Evolutionary conservation across 2,113 vertebrate genomes (phyloP), one percentile per base, ranked within the genome.

Genomic region (Zonotrichia leucophrys): DNA sequence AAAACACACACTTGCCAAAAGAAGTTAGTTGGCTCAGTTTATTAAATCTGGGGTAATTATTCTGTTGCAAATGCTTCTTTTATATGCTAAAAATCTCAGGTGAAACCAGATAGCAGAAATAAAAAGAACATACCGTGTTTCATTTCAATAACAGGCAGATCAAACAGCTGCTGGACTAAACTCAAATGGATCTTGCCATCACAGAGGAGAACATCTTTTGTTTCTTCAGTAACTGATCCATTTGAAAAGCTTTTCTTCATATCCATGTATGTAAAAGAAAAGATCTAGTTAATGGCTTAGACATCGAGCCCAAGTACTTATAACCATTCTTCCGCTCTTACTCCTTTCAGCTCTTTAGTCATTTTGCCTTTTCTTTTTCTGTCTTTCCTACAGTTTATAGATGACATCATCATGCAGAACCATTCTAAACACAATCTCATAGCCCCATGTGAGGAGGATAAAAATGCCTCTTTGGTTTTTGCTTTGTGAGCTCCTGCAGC

Each of bases 191-290:
- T 97, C 79, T 98, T 99, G 73, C 98, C 98, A 2, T 99, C 98
- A 67, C 98, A 99, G 83, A 99, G 98, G 85, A 99, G 97, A 94
- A 99, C 97, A 3, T 98, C 97, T 94, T 98, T 98, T 91, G 98
- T 98, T 97, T 99, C 99, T 68, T 99, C 98, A 12, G 97, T 98
- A 93, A 98, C 97, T 85, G 98, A 98, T 30, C 98, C 98, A 86
- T 98, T 98, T 27, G 98, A 98, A 90, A 98, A 95, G 97, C 98
- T 98, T 93, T 97, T 99, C 99, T 99, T 97, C 74, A 89, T 41
- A 52, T 35, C 46, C 77, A 68, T 59, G n/a, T 31, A 75, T 66
- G 63, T n/a, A 96, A 96, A 95, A 94, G 89, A 87, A 97, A 96
- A 94, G 18, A 75, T 60, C 18, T 75, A 69, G 75, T 97, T 94